Evolutionary conservation across 2,797 vertebrate genomes (phyloP).

Genomic region (Gymnocypris eckloni): DNA sequence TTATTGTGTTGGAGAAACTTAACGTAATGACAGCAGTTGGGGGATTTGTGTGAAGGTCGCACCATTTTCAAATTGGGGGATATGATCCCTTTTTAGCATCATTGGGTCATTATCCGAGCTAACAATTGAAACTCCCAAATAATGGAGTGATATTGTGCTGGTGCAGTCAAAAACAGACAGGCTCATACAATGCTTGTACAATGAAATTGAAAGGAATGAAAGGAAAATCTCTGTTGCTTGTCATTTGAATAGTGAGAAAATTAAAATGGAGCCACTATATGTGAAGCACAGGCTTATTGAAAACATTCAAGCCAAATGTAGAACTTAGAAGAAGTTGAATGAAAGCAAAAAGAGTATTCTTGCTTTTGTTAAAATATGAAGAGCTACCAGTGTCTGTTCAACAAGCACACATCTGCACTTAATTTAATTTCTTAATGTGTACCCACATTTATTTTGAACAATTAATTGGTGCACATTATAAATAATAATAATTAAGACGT

Average conservation of each 20-base stretch:
- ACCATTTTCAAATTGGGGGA: conserved; percentile 55
- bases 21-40: conserved; percentile 55
- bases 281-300: conserved; percentile 39
- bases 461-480: background rate
- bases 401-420: background rate
- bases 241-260: conserved; percentile 49
- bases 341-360: conserved; percentile 1
- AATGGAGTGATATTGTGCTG: conserved; percentile 61
- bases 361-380: background rate
- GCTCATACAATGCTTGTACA: conserved; percentile 42
- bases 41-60: conserved; percentile 25
- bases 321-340: conserved; percentile 22
- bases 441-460: background rate
- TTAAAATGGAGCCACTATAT: conserved; percentile 16
- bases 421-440: background rate
- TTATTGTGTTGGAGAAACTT: conserved; percentile 65
- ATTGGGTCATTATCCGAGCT: conserved; percentile 59
- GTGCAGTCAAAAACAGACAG: conserved; percentile 58
- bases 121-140: conserved; percentile 59
- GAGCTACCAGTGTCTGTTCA: background rate
- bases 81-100: conserved; percentile 58
- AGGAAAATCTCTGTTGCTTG: conserved; percentile 40
- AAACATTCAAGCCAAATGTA: conserved; percentile 44
- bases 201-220: conserved; percentile 48
- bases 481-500: background rate